A percentile compares a stretch with the other conserved stretches of the same genome.
phyloP scores from a whole-genome alignment of 2,797 vertebrate genomes.

The Hypotaenidia philippensis region DNA sequence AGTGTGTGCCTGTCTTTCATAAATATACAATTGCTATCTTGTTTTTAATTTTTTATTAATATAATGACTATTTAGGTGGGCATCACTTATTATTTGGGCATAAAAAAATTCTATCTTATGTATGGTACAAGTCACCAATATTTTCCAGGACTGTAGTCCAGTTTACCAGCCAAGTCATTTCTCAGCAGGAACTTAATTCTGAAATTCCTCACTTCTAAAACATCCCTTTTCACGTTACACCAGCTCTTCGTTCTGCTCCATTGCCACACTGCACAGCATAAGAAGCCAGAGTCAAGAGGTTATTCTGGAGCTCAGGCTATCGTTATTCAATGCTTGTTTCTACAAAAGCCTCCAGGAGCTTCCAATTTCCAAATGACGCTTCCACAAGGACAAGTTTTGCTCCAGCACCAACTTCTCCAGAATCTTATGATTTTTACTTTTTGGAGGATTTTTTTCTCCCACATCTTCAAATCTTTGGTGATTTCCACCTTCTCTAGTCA shows the following conservation, averaged over 20 bases:
- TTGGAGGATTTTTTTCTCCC: neutral
- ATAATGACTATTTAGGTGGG: neutral
- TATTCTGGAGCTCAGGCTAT: neutral
- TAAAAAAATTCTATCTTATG: neutral
- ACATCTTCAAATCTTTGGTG: neutral
- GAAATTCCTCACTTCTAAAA: neutral
- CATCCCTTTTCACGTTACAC: neutral
- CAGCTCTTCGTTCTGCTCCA: neutral
- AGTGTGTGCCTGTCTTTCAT: neutral
- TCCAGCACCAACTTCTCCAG: neutral
- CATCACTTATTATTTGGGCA: neutral
- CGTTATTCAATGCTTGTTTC: neutral
- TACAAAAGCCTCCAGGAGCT: neutral
- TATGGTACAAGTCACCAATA: neutral
- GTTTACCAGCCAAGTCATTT: neutral
- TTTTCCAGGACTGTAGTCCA: neutral
- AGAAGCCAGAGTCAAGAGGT: neutral
- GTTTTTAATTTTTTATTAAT: neutral
- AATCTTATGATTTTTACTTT: neutral
- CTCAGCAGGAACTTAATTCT: neutral
- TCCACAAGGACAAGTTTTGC: neutral
- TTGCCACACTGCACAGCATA: neutral
- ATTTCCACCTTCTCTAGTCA: neutral
- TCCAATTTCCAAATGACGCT: neutral
- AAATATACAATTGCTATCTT: neutral